Percentiles rank a stretch among this genome's conserved stretches.
These are phyloP conservation scores for Notolepis coatsorum DNA, from an alignment of 2,797 vertebrate species.

Conservation along the genomic window DNA sequence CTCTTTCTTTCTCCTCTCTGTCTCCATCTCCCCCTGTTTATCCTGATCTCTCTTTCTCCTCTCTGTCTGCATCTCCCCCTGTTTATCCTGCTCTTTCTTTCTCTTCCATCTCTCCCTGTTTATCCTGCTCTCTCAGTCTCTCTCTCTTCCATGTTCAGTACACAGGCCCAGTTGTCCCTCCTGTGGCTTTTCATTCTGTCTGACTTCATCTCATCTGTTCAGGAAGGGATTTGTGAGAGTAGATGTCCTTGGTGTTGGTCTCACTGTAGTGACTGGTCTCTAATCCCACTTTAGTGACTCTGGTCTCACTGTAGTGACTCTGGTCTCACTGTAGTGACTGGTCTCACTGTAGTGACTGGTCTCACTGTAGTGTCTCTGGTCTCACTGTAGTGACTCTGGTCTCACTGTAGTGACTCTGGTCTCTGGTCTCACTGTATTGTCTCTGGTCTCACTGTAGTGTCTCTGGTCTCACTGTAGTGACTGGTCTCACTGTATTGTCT, in stretches of 20 bases:
- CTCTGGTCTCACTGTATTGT: too few relatives aligned
- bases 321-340: too few relatives aligned
- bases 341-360: too few relatives aligned
- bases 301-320: too few relatives aligned
- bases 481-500: too few relatives aligned
- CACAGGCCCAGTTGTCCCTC: conserved; percentile 29
- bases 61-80: neutral
- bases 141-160: conserved; percentile 11
- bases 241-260: conserved; percentile 26
- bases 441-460: too few relatives aligned
- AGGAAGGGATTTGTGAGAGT: conserved; percentile 51
- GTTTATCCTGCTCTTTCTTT: neutral
- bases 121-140: neutral
- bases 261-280: conserved; percentile 34
- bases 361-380: too few relatives aligned
- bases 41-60: conserved; percentile 3
- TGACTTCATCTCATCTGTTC: conserved; percentile 60
- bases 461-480: too few relatives aligned
- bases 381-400: too few relatives aligned
- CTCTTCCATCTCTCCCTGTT: neutral
- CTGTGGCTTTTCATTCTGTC: conserved; percentile 43
- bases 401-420: too few relatives aligned
- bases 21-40: neutral
- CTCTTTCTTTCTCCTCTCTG: neutral
- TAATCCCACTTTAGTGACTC: too few relatives aligned